Evolutionary conservation across 2,797 vertebrate species (phyloP).

Genomic region (Xiphophorus birchmanni): DNA sequence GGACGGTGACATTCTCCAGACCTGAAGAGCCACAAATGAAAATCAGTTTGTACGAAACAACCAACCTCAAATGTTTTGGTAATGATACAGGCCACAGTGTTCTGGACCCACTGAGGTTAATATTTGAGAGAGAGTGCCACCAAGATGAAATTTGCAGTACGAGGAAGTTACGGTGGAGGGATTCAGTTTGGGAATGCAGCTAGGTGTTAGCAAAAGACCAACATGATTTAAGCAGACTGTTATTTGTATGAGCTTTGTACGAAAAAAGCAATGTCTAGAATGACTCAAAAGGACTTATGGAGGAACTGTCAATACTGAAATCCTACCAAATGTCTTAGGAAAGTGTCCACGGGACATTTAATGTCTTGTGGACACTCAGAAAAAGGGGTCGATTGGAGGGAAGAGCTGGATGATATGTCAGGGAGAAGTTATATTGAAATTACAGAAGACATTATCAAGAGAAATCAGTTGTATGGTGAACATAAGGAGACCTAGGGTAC

Average conservation of each 20-base stretch:
- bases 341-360: not conserved
- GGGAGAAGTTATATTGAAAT: not conserved
- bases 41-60: not conserved
- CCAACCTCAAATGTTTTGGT: not conserved
- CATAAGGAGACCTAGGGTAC: not conserved
- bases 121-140: not conserved
- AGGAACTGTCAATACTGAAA: not conserved
- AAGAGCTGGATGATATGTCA: not conserved
- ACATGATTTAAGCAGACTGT: not conserved
- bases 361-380: not conserved
- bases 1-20: slow-evolving; percentile 92
- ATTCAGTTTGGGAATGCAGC: not conserved
- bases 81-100: not conserved
- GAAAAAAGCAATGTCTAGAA: not conserved
- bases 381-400: not conserved
- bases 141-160: not conserved
- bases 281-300: not conserved
- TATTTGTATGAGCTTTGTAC: not conserved
- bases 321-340: not conserved
- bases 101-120: not conserved
- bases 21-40: slow-evolving; percentile 74
- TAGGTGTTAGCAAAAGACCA: too few relatives aligned
- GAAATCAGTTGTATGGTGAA: not conserved
- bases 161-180: not conserved
- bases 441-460: not conserved